Percentiles rank a stretch among this genome's conserved stretches.
Evolutionary conservation across 2,888 invertebrate species (phyloP).

Genomic region (Petrolisthes manimaculis): DNA sequence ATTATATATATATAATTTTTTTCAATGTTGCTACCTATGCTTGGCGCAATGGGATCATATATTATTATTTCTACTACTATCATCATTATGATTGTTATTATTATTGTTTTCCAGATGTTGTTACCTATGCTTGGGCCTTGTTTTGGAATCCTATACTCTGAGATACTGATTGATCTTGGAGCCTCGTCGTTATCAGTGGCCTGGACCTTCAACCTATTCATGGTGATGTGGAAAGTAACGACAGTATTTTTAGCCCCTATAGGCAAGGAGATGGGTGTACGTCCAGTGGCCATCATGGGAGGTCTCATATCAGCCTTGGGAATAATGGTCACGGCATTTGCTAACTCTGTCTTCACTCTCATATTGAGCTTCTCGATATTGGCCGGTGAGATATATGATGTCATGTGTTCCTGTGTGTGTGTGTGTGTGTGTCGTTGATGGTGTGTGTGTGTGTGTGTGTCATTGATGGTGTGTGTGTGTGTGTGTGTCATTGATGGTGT

Average conservation of each 20-base stretch:
- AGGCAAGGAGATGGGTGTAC: neutral
- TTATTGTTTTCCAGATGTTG: constrained; percentile 9
- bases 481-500: too few species aligned
- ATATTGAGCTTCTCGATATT: neutral
- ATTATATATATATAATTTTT: too few species aligned
- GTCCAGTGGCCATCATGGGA: constrained; percentile 14
- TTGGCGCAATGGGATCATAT: too few species aligned
- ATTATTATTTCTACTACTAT: too few species aligned
- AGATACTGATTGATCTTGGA: neutral
- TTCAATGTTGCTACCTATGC: too few species aligned
- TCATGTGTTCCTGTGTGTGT: too few species aligned
- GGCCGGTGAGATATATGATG: too few species aligned
- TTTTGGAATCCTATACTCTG: constrained; percentile 31
- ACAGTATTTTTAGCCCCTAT: neutral
- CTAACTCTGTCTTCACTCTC: neutral
- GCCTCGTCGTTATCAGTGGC: constrained; percentile 8
- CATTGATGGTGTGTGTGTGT: too few species aligned
- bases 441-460: too few species aligned
- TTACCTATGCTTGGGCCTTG: constrained; percentile 24
- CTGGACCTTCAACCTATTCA: constrained; percentile 17
- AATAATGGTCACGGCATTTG: neutral
- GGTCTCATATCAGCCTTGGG: neutral
- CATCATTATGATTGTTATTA: too few species aligned
- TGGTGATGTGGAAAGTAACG: constrained; percentile 22
- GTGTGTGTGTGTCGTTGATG: too few species aligned